Evolutionary conservation across 2,888 invertebrate genomes (phyloP), one percentile per base, ranked within the genome.

Genomic region (Leptinotarsa peninsularis): DNA sequence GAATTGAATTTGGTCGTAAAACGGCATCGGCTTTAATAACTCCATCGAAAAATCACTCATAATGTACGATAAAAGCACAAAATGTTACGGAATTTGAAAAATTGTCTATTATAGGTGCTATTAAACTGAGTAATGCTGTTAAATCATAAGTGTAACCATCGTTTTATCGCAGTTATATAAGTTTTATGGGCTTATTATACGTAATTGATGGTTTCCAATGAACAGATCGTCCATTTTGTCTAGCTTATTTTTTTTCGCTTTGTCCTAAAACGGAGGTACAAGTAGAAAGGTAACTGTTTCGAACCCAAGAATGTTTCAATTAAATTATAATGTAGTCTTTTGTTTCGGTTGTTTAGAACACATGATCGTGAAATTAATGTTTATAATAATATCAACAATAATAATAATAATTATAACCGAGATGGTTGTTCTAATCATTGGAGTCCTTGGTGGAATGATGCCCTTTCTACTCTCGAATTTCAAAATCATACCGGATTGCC

Each of bases 31-130:
- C 56, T 67, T 71, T 71, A 76, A 76, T 73, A 63, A 70, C 73
- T 67, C 73, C n/a, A 73, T 76, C 74, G 66, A 72, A 70, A 69
- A 72, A 67, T 72, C 67, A 49, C 52, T 56, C 67, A 71, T 52
- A 66, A 50, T 67, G 66, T 49, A 18, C 71, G 70, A 71, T 74
- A 78, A 75, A 67, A 56, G 72, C 72, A 50, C 56, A 66, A 71
- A 75, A 76, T 66, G 74, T 71, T 76, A 73, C 56, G 66, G 71
- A 76, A 76, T 74, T 76, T 75, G 78, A 78, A 76, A 74, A 76
- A 75, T 78, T 66, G 73, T 74, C 76, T 75, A 76, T 78, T 78
- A 78, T 75, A 74, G 74, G 67, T 71, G 71, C 76, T 72, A 78
- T 78, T 78, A 78, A 76, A 74, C 43, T 74, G 71, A 76, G 71